Evolutionary conservation across 2,888 invertebrate genomes (phyloP), one percentile per base, ranked within the genome.

Genomic region (Plusia festucae): DNA sequence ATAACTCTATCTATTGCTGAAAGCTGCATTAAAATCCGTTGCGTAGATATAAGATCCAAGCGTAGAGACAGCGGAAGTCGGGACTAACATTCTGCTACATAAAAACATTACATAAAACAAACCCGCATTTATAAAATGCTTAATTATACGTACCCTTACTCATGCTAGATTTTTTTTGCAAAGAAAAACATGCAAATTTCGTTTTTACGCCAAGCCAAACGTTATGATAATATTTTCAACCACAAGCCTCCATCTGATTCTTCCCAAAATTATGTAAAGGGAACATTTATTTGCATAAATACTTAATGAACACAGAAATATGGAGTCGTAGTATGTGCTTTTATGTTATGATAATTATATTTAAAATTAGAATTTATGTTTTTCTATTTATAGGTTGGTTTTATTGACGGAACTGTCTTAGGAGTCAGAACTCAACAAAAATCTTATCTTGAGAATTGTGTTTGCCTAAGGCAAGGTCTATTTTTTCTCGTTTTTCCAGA

Each of bases 271-370:
- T 68, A 78, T 62, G 65, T 57, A 66, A 75, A 71, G 57, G 57
- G 76, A 57, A 57, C 55, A 65, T 75, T 67, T 71, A 72, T 77
- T 71, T 68, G 57, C 76, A 75, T 75, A 60, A 64, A 64, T 68
- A 71, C 27, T 62, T 34, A 68, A 75, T 78, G 60, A 60, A 75
- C 46, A 66, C 8, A 52, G 53, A 71, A 66, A 68, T 58, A 60
- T 24, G 18, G 34, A 53, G 49, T 71, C 58, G 59, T 53, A 53
- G 8, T 7, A 9, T 30, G 32, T 56, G 44, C 32, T 58, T 51
- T 44, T 60, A 11, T 57, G 16, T 34, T 60, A 71, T 53, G 11
- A 24, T n/a, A 44, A 53, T n/a, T n/a, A n/a, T n/a, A 58, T 46
- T 24, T 32, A 27, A 49, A 27, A 11, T 40, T 40, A 24, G 11